A percentile compares a stretch with the other conserved stretches of the same genome.
These are phyloP conservation scores for Champsocephalus gunnari DNA, from an alignment of 2,797 vertebrate genomes.

Conservation along the genomic window DNA sequence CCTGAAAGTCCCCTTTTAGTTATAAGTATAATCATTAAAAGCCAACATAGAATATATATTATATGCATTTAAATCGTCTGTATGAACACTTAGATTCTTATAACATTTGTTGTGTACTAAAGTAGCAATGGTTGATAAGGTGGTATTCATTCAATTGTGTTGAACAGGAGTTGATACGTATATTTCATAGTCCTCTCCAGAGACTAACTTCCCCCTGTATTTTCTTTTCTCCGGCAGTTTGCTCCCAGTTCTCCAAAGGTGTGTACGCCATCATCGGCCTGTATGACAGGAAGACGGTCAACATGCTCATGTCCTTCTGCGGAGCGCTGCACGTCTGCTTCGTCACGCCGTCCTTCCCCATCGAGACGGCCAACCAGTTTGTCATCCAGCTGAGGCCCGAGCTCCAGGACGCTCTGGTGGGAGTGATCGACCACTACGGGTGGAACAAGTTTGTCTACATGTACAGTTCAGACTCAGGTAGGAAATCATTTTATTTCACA, in stretches of 20 bases:
- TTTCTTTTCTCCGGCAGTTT: constrained; percentile 84
- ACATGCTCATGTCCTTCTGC: constrained; percentile 99
- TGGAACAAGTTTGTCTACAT: constrained; percentile 99
- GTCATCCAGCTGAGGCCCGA: constrained; percentile 98
- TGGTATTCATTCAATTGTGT: background rate
- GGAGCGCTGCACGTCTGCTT: constrained; percentile 98
- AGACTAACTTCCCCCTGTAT: background rate
- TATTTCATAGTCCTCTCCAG: constrained; percentile 5
- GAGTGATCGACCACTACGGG: constrained; percentile 94
- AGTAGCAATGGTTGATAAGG: too few species aligned
- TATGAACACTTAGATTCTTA: too few species aligned
- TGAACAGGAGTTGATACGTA: background rate
- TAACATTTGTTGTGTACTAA: too few species aligned
- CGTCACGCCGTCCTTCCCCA: constrained; percentile 97
- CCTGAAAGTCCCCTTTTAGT: too few species aligned
- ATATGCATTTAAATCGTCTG: background rate
- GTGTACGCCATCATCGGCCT: constrained; percentile 99
- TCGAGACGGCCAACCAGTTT: constrained; percentile 97
- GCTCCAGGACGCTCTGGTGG: constrained; percentile 96
- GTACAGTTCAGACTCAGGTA: constrained; percentile 97
- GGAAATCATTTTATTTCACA: background rate
- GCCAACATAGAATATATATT: background rate
- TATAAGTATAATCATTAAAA: background rate
- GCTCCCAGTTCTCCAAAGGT: constrained; percentile 98
- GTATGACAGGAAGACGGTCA: constrained; percentile 97